phyloP scores from a whole-genome alignment of 2,797 vertebrate species.

The Harpagifer antarcticus region DNA sequence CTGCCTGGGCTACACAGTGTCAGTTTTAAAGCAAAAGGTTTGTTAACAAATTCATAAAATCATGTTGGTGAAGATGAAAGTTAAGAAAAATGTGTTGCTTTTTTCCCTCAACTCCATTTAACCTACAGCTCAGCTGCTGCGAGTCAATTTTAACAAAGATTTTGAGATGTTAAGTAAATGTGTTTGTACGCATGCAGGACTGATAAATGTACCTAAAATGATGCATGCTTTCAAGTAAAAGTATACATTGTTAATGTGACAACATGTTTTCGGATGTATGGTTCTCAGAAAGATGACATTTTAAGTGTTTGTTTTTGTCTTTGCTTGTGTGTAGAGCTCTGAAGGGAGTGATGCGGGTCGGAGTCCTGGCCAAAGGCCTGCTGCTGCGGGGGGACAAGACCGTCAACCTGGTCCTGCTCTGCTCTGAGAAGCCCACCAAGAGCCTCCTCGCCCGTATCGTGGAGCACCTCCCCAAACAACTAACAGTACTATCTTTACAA shows the following conservation, averaged over 20 bases:
- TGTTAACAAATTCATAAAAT: background rate
- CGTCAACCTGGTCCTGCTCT: conserved; percentile 95
- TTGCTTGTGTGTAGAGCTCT: conserved; percentile 80
- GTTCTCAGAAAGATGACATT: background rate
- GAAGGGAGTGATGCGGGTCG: conserved; percentile 97
- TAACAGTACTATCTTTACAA: conserved; percentile 85
- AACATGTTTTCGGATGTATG: background rate
- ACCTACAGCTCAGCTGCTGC: background rate
- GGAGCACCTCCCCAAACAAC: conserved; percentile 96
- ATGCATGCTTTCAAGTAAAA: background rate
- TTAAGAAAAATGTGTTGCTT: too few relatives aligned
- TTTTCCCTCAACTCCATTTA: too few relatives aligned
- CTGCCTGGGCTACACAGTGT: too few relatives aligned
- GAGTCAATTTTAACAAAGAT: background rate
- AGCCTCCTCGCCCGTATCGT: conserved; percentile 90
- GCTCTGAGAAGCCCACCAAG: conserved; percentile 95
- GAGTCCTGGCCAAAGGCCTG: conserved; percentile 96
- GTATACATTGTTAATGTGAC: background rate
- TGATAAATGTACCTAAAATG: too few relatives aligned
- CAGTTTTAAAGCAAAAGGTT: background rate
- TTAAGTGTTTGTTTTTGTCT: background rate
- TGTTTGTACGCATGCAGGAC: background rate
- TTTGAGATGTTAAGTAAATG: background rate
- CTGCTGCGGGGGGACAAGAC: conserved; percentile 96
- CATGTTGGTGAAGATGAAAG: background rate